phyloP scores from a whole-genome alignment of 2,888 invertebrate species.

The Drosophila mettleri region DNA sequence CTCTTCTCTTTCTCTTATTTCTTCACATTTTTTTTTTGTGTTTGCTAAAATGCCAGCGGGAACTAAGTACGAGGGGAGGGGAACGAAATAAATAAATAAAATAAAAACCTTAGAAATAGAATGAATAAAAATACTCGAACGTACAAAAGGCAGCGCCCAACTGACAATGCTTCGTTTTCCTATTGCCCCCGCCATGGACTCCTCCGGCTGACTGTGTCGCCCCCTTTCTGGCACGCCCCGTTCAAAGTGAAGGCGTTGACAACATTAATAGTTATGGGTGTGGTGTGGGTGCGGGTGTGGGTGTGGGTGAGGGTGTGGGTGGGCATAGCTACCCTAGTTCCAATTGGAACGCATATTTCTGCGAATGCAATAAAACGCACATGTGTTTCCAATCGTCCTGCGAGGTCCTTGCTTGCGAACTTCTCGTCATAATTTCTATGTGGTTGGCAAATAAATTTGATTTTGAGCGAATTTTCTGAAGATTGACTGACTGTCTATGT shows the following conservation, averaged over 20 bases:
- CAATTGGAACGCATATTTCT: conserved; percentile 65
- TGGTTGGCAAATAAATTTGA: conserved; percentile 78
- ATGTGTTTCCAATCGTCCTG: conserved; percentile 65
- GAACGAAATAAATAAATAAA: conserved; percentile 67
- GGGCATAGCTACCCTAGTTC: conserved; percentile 6
- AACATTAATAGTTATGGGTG: conserved; percentile 71
- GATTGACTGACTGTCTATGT: conserved; percentile 61
- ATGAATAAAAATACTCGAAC: conserved; percentile 77
- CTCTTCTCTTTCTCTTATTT: conserved; percentile 47
- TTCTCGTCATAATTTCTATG: conserved; percentile 71
- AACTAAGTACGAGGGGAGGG: conserved; percentile 30
- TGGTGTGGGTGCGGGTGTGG: conserved; percentile 1
- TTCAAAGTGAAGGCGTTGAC: conserved; percentile 60
- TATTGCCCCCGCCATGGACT: conserved; percentile 7
- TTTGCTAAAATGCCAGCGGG: conserved; percentile 26
- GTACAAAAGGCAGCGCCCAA: conserved; percentile 63
- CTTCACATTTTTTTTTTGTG: conserved; percentile 4
- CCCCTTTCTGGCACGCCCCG: background rate
- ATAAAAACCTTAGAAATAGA: conserved; percentile 65
- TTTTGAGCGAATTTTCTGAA: conserved; percentile 65
- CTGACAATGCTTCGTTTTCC: conserved; percentile 40
- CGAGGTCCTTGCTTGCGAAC: background rate
- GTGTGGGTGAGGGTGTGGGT: conserved; percentile 29
- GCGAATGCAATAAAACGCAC: conserved; percentile 75
- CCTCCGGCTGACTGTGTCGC: background rate